These are phyloP conservation scores for Anthopleura sola DNA, from an alignment of 64 coral and sea anemone species.

Conservation along the genomic window DNA sequence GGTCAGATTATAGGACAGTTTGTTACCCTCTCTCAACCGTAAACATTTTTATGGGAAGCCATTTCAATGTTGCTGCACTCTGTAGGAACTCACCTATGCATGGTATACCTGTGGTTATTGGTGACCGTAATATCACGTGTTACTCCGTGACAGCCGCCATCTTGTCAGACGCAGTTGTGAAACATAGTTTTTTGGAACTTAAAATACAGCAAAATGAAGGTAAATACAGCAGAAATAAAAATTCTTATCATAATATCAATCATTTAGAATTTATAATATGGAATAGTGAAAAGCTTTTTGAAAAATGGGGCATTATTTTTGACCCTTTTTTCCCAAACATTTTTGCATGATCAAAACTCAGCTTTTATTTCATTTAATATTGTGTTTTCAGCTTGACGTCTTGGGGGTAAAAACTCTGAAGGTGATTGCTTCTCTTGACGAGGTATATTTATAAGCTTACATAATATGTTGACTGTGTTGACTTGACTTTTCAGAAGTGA, in stretches of 20 bases:
- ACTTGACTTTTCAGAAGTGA: background rate
- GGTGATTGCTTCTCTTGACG: constrained; percentile 43
- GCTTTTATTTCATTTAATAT: background rate
- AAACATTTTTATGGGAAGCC: too few relatives aligned
- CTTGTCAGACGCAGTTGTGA: background rate
- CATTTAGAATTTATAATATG: background rate
- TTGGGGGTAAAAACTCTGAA: constrained; percentile 45
- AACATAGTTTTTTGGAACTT: background rate
- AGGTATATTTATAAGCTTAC: too few relatives aligned
- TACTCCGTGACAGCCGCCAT: background rate
- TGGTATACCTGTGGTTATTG: background rate
- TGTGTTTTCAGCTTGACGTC: constrained; percentile 46
- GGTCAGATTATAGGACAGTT: too few relatives aligned
- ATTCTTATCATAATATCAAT: background rate
- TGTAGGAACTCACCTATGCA: background rate
- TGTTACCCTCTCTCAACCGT: too few relatives aligned
- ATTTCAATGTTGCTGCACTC: too few relatives aligned
- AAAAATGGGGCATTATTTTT: background rate
- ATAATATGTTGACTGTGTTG: too few relatives aligned
- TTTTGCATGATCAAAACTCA: background rate
- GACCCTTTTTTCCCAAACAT: background rate
- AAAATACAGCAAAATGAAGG: constrained; percentile 7
- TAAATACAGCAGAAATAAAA: background rate
- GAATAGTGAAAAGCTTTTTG: background rate
- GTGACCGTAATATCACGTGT: background rate